Conservation (phyloP, 2,797 vertebrate species). For the Varecia variegata region DNA sequence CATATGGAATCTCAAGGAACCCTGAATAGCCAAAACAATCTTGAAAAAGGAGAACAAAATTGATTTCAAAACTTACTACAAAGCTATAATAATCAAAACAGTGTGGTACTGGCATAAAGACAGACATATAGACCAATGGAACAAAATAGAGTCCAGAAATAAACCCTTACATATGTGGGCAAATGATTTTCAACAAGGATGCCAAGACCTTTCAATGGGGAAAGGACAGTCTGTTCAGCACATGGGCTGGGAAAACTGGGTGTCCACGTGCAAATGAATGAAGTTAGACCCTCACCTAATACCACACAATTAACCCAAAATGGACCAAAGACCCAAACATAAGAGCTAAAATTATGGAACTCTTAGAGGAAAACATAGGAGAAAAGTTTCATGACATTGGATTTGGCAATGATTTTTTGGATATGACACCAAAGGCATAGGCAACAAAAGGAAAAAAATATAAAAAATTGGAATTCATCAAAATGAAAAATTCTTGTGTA, state of each 20-base stretch:
- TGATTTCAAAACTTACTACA: background rate
- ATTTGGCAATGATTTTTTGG: background rate
- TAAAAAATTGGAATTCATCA: background rate
- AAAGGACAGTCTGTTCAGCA: background rate
- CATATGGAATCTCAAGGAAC: background rate
- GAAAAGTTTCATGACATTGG: background rate
- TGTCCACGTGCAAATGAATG: background rate
- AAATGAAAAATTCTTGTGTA: background rate
- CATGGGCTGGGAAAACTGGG: background rate
- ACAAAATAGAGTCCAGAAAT: background rate
- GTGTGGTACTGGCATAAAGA: background rate
- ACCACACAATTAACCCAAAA: background rate
- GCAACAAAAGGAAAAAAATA: background rate
- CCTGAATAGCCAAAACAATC: background rate
- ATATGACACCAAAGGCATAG: background rate
- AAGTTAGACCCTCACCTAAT: background rate
- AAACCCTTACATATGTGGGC: no score
- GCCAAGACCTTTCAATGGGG: background rate
- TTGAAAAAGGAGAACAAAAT: background rate
- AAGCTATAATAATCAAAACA: background rate
- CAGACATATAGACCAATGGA: background rate
- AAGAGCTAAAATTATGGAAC: background rate
- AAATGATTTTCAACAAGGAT: no score
- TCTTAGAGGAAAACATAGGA: background rate
- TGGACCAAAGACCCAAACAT: background rate